Evolutionary conservation across 2,888 invertebrate species (phyloP).

Genomic region (Osedax fenrisi): DNA sequence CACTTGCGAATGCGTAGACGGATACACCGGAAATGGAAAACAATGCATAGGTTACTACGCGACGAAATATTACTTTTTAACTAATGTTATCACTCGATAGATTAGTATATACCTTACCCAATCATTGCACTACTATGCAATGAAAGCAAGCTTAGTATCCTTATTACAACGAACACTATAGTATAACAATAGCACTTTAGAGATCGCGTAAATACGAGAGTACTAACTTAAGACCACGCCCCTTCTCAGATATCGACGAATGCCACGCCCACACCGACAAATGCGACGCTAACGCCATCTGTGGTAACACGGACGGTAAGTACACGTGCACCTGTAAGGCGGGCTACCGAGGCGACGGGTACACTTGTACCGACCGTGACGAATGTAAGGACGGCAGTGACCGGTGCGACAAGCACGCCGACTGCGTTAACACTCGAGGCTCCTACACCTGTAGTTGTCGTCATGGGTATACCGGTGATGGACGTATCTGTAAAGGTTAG

Average conservation of each 20-base stretch:
- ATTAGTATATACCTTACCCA: too few species aligned
- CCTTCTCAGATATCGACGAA: conserved; percentile 34
- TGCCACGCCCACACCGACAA: conserved; percentile 20
- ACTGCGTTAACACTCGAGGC: conserved; percentile 41
- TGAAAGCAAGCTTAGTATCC: too few species aligned
- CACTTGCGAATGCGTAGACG: too few species aligned
- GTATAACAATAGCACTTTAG: too few species aligned
- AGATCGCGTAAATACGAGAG: too few species aligned
- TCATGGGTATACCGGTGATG: conserved; percentile 37
- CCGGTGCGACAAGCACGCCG: conserved; percentile 34
- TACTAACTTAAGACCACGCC: too few species aligned
- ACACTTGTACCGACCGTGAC: conserved; percentile 15
- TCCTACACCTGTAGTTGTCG: conserved; percentile 41
- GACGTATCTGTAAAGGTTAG: conserved; percentile 15
- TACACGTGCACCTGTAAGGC: conserved; percentile 29
- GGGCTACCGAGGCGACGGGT: conserved; percentile 32
- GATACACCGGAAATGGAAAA: too few species aligned
- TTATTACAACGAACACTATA: too few species aligned
- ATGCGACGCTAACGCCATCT: conserved; percentile 24
- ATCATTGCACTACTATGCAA: too few species aligned
- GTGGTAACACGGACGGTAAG: conserved; percentile 25
- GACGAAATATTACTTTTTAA: too few species aligned
- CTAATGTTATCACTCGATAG: too few species aligned
- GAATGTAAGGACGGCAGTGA: conserved; percentile 23
- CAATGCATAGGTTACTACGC: too few species aligned